A percentile compares a stretch with the other conserved stretches of the same genome.
Conservation (phyloP, 2,888 invertebrate genomes). For the Fragum whitleyi region DNA sequence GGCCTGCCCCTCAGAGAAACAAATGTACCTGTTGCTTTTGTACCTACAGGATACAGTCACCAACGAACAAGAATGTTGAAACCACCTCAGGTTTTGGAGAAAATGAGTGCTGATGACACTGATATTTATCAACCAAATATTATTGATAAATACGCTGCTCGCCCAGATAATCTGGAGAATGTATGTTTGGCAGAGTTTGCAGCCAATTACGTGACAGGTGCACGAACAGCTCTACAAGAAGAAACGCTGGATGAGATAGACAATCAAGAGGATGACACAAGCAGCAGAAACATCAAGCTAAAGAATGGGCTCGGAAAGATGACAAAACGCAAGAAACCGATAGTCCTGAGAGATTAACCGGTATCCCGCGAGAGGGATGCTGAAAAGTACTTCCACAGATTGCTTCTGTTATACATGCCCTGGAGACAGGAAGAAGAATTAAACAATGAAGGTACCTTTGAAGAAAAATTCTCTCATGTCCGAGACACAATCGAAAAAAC, state of each 20-base stretch:
- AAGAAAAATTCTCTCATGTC: not conserved
- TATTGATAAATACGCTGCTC: slow-evolving; percentile 55
- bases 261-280: slow-evolving; percentile 5
- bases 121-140: slow-evolving; percentile 56
- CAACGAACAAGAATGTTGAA: slow-evolving; percentile 53
- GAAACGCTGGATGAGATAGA: no score
- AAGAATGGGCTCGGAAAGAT: slow-evolving; percentile 40
- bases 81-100: slow-evolving; percentile 27
- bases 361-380: slow-evolving; percentile 42
- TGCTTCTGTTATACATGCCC: slow-evolving; percentile 45
- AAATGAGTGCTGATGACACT: slow-evolving; percentile 49
- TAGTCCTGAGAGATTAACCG: slow-evolving; percentile 24
- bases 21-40: slow-evolving; percentile 45
- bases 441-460: not conserved
- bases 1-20: slow-evolving; percentile 44
- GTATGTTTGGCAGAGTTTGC: slow-evolving; percentile 57
- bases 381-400: slow-evolving; percentile 42
- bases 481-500: not conserved
- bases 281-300: slow-evolving; percentile 23
- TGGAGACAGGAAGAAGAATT: slow-evolving; percentile 51
- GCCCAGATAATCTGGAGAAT: slow-evolving; percentile 45
- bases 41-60: slow-evolving; percentile 43
- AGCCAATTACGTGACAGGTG: slow-evolving; percentile 31
- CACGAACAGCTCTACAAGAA: not conserved
- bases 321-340: slow-evolving; percentile 25